Evolutionary conservation across 2,888 invertebrate species (phyloP), one percentile per base, ranked within the genome.

Genomic region (Leptinotarsa rubiginosa): DNA sequence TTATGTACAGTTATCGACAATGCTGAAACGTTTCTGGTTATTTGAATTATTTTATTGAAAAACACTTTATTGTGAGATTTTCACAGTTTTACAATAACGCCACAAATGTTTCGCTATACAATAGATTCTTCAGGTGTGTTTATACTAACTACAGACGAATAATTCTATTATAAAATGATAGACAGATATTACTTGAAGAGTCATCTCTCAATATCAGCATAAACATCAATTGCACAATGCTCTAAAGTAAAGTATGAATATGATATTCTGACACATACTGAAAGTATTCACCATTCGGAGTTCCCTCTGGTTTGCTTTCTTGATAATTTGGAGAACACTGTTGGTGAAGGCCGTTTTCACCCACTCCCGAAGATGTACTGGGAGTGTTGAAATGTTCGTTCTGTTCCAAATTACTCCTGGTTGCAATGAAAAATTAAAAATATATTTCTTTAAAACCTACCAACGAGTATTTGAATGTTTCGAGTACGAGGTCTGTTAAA

Each of bases 331-430:
- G 76, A 52, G 78, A 78, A 74, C 75, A 74, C 66, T 74, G 68
- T 62, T 74, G 77, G 64, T 77, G 79, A 75, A 76, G 77, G 49
- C 79, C 79, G 65, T 77, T 79, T 66, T 79, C 79, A 68, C 72
- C 75, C 41, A 79, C 77, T 75, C 74, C 76, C 73, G 74, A 72
- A 72, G 79, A 79, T 65, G 79, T 79, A 72, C 79, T 75, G 47
- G 79, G 79, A 68, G 72, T 76, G 69, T 69, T 77, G 74, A 73
- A 77, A 64, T 75, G 77, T 67, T 79, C 79, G 67, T 69, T 72
- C 52, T 68, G 56, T 65, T 77, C 77, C 77, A 77, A 62, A 75
- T 68, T 77, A 71, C 74, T 78, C 72, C 75, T 75, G 75, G 78
- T 76, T 76, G 76, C 76, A 72, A 69, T 74, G 71, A 72, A 73